A percentile compares a stretch with the other conserved stretches of the same genome.
Evolutionary conservation across 2,797 vertebrate species (phyloP).

Genomic region (Danio albolineatus): DNA sequence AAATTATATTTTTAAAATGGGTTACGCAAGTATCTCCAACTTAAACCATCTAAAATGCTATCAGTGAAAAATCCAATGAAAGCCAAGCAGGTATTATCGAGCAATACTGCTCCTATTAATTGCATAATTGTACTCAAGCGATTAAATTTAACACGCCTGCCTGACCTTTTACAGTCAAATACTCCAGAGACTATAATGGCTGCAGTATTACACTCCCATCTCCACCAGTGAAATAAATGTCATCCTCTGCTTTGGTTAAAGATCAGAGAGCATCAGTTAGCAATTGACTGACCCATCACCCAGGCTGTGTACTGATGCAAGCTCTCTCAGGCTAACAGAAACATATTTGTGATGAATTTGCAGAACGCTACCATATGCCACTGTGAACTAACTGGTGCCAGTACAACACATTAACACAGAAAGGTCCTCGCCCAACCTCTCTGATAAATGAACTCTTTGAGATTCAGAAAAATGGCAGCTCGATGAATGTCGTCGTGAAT

Average conservation of each 20-base stretch:
- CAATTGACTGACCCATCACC: conserved; percentile 23
- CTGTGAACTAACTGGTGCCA: not conserved
- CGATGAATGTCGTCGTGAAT: not conserved
- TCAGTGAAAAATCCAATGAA: conserved; percentile 56
- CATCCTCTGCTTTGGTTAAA: conserved; percentile 40
- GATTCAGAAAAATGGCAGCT: conserved; percentile 27
- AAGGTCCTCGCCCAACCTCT: conserved; percentile 22
- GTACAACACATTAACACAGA: not conserved
- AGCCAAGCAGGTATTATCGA: conserved; percentile 55
- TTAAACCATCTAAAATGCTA: conserved; percentile 1
- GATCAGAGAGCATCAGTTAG: conserved; percentile 15
- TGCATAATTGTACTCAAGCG: conserved; percentile 65
- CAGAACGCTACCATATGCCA: conserved; percentile 23
- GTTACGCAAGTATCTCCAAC: not conserved
- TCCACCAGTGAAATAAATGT: conserved; percentile 33
- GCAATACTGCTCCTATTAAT: conserved; percentile 49
- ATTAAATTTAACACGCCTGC: conserved; percentile 63
- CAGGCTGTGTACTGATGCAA: conserved; percentile 4
- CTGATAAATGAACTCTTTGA: conserved; percentile 16
- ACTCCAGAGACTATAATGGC: conserved; percentile 25
- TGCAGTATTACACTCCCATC: conserved; percentile 9
- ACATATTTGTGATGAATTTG: conserved; percentile 11
- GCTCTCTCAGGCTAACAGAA: conserved; percentile 10
- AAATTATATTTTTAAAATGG: too few species aligned
- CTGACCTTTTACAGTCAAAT: conserved; percentile 69